Percentiles rank a stretch among this genome's conserved stretches.
Evolutionary conservation across 2,888 invertebrate genomes (phyloP).

Genomic region (Polyommatus icarus): DNA sequence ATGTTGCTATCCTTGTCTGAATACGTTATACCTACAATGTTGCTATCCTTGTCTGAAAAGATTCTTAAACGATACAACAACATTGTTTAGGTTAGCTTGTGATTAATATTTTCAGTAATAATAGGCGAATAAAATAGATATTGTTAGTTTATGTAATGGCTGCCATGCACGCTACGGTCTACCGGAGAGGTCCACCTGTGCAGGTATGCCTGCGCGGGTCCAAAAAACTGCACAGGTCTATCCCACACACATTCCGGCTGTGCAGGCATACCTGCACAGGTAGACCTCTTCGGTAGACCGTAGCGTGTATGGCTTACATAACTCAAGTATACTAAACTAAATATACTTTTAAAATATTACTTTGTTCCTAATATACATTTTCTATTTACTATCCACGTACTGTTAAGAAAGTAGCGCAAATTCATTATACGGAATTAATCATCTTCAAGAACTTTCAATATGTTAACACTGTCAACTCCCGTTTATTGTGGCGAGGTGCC

Average conservation of each 20-base stretch:
- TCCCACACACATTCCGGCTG: too few relatives aligned
- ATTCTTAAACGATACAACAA: not conserved
- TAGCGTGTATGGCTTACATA: too few relatives aligned
- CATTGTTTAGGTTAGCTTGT: not conserved
- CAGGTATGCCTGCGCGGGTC: too few relatives aligned
- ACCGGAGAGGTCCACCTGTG: too few relatives aligned
- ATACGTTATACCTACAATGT: too few relatives aligned
- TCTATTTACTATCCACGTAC: not conserved
- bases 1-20: not conserved
- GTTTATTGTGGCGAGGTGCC: constrained; percentile 20
- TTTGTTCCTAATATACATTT: not conserved
- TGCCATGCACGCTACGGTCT: too few relatives aligned
- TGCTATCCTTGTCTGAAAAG: not conserved
- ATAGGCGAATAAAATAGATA: not conserved
- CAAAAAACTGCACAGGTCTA: too few relatives aligned
- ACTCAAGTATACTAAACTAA: too few relatives aligned
- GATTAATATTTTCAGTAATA: not conserved
- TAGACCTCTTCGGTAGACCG: too few relatives aligned
- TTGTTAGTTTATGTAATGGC: too few relatives aligned
- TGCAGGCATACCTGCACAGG: too few relatives aligned
- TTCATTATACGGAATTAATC: constrained; percentile 11
- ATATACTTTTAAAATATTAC: too few relatives aligned
- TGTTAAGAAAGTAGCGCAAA: not conserved
- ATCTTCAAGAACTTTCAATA: constrained; percentile 1
- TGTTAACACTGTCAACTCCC: constrained; percentile 19